These are phyloP conservation scores for Triplophysa tibetana DNA, from an alignment of 2,113 vertebrate genomes.

Conservation along the genomic window DNA sequence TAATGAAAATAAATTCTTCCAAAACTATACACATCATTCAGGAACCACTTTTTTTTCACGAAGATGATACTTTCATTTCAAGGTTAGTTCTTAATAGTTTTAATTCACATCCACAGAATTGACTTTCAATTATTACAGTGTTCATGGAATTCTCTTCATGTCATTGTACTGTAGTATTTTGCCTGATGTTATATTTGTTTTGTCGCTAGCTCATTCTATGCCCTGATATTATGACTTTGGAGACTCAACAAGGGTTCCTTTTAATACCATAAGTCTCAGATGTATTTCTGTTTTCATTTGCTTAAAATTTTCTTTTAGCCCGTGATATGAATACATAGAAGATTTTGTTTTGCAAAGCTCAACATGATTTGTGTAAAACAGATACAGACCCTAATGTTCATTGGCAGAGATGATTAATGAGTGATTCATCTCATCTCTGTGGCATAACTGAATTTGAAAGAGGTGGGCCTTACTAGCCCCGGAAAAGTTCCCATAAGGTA, in stretches of 20 bases:
- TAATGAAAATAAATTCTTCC: too few relatives aligned
- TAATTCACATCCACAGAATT: too few relatives aligned
- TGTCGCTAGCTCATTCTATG: background rate
- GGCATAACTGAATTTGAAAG: constrained; percentile 10
- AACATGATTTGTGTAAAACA: constrained; percentile 16
- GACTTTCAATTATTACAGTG: too few relatives aligned
- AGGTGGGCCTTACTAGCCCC: constrained; percentile 2
- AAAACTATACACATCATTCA: too few relatives aligned
- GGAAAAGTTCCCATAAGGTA: background rate
- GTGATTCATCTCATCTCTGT: constrained; percentile 31
- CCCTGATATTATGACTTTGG: background rate
- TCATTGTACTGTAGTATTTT: too few relatives aligned
- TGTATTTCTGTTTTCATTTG: background rate
- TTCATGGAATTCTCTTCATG: too few relatives aligned
- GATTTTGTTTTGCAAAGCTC: background rate
- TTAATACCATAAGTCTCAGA: background rate
- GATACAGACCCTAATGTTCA: constrained; percentile 16
- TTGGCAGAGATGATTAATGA: background rate
- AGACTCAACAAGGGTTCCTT: background rate
- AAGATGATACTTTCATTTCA: too few relatives aligned
- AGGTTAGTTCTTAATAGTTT: too few relatives aligned
- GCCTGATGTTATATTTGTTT: too few relatives aligned
- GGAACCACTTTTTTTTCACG: too few relatives aligned
- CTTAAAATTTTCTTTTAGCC: background rate
- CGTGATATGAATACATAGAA: background rate